phyloP scores from a whole-genome alignment of 2,797 vertebrate genomes.

The Falco naumanni region DNA sequence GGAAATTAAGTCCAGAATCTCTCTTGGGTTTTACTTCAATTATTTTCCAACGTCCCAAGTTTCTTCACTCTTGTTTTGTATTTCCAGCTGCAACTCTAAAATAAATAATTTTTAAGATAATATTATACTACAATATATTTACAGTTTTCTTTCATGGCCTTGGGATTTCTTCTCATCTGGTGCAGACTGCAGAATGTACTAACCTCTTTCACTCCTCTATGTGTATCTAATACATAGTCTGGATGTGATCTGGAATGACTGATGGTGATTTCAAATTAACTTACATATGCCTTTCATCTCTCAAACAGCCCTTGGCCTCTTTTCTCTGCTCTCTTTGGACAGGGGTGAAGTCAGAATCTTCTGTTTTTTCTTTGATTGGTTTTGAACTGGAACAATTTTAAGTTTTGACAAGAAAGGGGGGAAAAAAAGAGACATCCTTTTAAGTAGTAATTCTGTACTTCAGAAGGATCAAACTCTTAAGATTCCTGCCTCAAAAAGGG shows the following conservation, averaged over 20 bases:
- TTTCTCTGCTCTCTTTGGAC: neutral
- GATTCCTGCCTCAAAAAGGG: slow-evolving; percentile 2
- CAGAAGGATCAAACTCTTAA: slow-evolving; percentile 1
- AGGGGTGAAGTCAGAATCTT: neutral
- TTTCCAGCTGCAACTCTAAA: neutral
- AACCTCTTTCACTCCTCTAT: neutral
- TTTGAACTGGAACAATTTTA: slow-evolving; percentile 26
- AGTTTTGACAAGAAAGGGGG: neutral
- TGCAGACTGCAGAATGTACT: neutral
- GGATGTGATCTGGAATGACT: neutral
- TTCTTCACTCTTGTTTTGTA: neutral
- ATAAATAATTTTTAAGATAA: neutral
- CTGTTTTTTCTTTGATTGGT: slow-evolving; percentile 2
- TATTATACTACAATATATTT: fast-evolving
- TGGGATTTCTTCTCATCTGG: neutral
- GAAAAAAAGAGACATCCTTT: neutral
- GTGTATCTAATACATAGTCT: neutral
- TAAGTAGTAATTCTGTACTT: slow-evolving; percentile 50
- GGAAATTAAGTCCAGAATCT: neutral
- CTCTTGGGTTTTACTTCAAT: neutral
- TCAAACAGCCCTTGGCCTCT: neutral
- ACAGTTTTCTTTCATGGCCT: neutral
- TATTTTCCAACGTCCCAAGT: fast-evolving
- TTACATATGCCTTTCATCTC: neutral
- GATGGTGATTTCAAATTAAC: neutral